phyloP scores from a whole-genome alignment of 2,113 vertebrate species.

The Tragelaphus scriptus region DNA sequence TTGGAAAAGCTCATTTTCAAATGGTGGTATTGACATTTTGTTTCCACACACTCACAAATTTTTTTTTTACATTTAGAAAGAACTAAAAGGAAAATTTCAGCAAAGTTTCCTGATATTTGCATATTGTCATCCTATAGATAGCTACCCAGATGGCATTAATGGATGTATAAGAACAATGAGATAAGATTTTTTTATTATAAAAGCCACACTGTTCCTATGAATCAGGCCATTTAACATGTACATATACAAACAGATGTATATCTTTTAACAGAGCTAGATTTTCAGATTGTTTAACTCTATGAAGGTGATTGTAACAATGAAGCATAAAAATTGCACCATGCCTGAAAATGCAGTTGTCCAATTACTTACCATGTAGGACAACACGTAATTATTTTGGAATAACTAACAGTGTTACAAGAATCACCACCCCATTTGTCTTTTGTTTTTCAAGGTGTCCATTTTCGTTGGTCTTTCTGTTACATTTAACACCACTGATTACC shows the following conservation, averaged over 20 bases:
- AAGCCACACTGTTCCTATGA: neutral
- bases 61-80: conserved; percentile 27
- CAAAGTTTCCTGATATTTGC: neutral
- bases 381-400: neutral
- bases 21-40: neutral
- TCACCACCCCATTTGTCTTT: neutral
- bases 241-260: neutral
- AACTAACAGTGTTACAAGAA: neutral
- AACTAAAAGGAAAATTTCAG: conserved; percentile 1
- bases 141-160: conserved; percentile 16
- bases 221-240: neutral
- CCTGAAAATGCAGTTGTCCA: neutral
- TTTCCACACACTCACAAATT: conserved; percentile 12
- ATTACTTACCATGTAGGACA: neutral
- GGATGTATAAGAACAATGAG: neutral
- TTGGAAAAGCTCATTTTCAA: conserved; percentile 13
- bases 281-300: neutral
- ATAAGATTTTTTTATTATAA: neutral
- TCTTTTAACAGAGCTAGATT: neutral
- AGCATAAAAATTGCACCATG: neutral
- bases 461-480: neutral
- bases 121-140: neutral
- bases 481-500: neutral
- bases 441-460: neutral
- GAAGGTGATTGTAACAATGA: neutral